Base-by-base conservation (phyloP, 2,797 vertebrate genomes). In the Telmatherina bonti region DNA sequence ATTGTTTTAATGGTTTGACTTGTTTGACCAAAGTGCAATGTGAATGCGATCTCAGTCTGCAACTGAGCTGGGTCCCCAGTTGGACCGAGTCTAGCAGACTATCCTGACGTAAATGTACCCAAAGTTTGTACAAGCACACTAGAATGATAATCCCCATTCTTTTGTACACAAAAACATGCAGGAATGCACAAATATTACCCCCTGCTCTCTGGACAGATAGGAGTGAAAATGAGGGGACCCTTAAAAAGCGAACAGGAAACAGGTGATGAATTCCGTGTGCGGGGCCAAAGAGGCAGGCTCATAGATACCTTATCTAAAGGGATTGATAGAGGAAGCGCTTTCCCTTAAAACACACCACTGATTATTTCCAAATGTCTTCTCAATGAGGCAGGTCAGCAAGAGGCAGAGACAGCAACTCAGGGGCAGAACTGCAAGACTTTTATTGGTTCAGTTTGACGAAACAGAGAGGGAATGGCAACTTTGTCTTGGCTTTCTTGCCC, bases 311-410 rank as follows among this genome's bases (percentile, higher is more conserved):
- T 97, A 97, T 97, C 96, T 96, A 93, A 67, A 59, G 81, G 86
- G 83, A 85, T 81, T 88, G 88, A 90, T 90, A 90, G 84, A 77
- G 81, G 82, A 89, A 88, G 72, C 79, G 76, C 83, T 80, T 85
- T 87, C 85, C 77, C 64, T 85, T 91, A 85, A 97, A 97, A 97
- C 96, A 96, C 94, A 92, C 90, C 91, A 78, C 94, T 97, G 96
- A 97, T 98, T 97, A 95, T 93, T 98, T 97, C 96, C 96, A 97
- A 98, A 97, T 96, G 97, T 75, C 62, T 70, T 91, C 81, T 92
- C 93, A 88, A 92, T 78, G 76, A 79, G 92, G 90, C 92, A 85
- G 83, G 76, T 64, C 72, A 57, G 91, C 47, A 47, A 71, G 70
- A 72, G 41, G 72, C 67, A 74, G 78, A 84, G 72, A 84, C 72